Base-by-base conservation (phyloP, 2,797 vertebrate genomes). In the Salmo trutta region DNA sequence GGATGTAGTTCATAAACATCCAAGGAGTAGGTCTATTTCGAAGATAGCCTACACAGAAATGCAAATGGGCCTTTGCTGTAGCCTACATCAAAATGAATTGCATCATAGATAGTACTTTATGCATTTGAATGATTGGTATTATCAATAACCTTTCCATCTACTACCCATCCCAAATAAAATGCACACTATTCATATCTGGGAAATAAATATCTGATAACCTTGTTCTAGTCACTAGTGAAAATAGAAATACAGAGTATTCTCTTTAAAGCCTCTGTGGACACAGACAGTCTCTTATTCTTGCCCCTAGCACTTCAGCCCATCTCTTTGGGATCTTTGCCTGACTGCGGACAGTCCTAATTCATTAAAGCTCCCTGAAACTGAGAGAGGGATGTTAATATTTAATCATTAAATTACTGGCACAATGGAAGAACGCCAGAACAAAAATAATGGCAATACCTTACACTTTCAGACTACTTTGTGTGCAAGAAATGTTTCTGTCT, bases 301-400 rank as follows among this genome's bases (percentile, higher is more conserved):
- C 69, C 71, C 59, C 53, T 70, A 80, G 79, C 77, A 80, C 77
- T 79, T 79, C 68, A 62, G 59, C 73, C 54, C 54, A 41, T 70
- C 72, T 74, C 66, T 76, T 29, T 69, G 65, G 64, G 64, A 62
- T 31, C 77, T 84, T 78, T 73, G 72, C 70, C 75, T 71, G 76
- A 81, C 69, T 78, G 73, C 53, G 67, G 81, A 47, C 74, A 75
- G 81, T 84, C 81, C 73, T 75, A 79, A 81, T 84, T 81, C 79
- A 84, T 82, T 80, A 83, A 78, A 73, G 75, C 71, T 68, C 76
- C 79, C 53, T 67, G 54, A 75, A 77, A 78, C 69, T 75, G 75
- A 75, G 68, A 68, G 80, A 70, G 74, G 56, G 71, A 56, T 56
- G 66, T 59, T 75, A 76, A 83, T 77, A 86, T 79, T 73, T 85